Evolutionary conservation across 2,888 invertebrate species (phyloP).

Genomic region (Oligia strigilis): DNA sequence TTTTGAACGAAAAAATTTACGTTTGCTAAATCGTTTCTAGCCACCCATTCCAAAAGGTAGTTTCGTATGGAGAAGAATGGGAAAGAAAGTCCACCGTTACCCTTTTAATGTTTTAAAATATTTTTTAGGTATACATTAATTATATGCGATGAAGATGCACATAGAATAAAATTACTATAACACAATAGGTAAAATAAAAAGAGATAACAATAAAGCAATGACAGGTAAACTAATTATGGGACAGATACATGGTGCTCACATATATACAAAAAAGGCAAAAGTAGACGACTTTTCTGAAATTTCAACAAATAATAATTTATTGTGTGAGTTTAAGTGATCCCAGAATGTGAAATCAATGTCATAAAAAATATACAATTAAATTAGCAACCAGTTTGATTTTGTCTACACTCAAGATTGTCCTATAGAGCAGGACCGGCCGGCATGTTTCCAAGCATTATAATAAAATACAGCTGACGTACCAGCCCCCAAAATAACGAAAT

Average conservation of each 20-base stretch:
- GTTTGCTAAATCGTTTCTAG: too few species aligned
- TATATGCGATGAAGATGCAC: neutral
- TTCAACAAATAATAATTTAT: neutral
- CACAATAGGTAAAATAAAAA: neutral
- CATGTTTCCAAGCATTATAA: neutral
- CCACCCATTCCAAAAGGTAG: too few species aligned
- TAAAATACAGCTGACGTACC: neutral
- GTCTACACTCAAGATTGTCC: neutral
- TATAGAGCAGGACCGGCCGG: neutral
- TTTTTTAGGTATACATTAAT: neutral
- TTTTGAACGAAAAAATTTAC: too few species aligned
- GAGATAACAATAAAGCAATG: neutral
- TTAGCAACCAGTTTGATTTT: neutral
- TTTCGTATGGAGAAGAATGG: too few species aligned
- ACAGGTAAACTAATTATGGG: neutral
- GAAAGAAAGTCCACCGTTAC: too few species aligned
- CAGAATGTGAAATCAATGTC: neutral
- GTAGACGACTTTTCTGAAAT: neutral
- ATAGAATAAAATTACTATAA: neutral
- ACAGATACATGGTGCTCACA: too few species aligned
- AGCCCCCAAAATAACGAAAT: slow-evolving; percentile 42
- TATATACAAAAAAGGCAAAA: neutral
- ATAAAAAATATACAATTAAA: neutral
- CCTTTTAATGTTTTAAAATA: neutral
- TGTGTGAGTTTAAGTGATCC: neutral